A percentile compares a stretch with the other conserved stretches of the same genome.
These are phyloP conservation scores for Panurus biarmicus DNA, from an alignment of 2,113 vertebrate species.

Conservation along the genomic window DNA sequence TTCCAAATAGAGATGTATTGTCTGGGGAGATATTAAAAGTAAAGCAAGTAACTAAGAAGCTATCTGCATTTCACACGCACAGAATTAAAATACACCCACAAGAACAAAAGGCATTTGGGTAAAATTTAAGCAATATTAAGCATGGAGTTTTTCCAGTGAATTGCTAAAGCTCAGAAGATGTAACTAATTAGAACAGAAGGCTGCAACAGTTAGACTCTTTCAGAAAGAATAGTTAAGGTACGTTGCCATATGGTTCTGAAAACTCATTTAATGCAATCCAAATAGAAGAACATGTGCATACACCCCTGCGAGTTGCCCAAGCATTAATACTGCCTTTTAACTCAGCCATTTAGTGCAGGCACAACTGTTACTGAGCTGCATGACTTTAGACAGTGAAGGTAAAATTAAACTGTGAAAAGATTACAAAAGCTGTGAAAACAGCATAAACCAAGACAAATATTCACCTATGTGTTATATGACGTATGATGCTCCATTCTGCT, in stretches of 20 bases:
- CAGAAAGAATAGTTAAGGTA: constrained; percentile 49
- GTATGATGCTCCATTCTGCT: neutral
- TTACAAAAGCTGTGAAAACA: neutral
- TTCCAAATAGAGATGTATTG: neutral
- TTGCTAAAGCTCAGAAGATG: constrained; percentile 42
- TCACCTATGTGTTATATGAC: neutral
- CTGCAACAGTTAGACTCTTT: constrained; percentile 52
- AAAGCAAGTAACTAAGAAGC: constrained; percentile 18
- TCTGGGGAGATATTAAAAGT: neutral
- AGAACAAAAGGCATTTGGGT: constrained; percentile 34
- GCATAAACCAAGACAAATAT: neutral
- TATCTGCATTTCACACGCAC: neutral
- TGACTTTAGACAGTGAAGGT: neutral
- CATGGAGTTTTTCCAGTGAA: constrained; percentile 4
- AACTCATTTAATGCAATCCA: constrained; percentile 52
- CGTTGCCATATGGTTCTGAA: constrained; percentile 48
- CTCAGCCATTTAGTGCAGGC: constrained; percentile 28
- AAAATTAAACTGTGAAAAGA: constrained; percentile 7
- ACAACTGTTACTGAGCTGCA: constrained; percentile 32
- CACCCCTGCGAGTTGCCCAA: constrained; percentile 30
- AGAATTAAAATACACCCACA: constrained; percentile 12
- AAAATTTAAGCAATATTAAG: constrained; percentile 54
- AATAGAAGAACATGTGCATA: constrained; percentile 43
- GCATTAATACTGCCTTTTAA: constrained; percentile 56
- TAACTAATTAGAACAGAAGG: constrained; percentile 59